Evolutionary conservation across 1,140 invertebrate species (phyloP), one percentile per base, ranked within the genome.

Genomic region (Drosophila micromelanica): DNA sequence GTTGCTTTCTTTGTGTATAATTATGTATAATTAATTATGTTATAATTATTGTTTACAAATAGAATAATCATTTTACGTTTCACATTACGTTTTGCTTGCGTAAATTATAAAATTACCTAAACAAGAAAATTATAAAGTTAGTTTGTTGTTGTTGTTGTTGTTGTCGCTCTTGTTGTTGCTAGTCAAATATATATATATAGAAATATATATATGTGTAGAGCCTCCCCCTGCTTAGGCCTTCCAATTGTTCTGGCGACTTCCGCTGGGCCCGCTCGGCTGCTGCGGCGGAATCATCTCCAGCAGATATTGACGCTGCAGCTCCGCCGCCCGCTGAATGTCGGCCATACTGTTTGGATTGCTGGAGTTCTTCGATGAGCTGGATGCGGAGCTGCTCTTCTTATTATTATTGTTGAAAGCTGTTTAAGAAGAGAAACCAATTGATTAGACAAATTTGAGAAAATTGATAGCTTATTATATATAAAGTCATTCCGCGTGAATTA

Each of bases 241-340:
- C 91, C 91, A 92, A 60, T 92, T 92, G 61, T 92, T 92, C 64
- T 92, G 91, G 61, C 91, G 91, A 86, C 85, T 92, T 20, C 81
- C 91, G 51, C 89, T 89, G 32, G 89, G 73, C 45, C 87, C 90
- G 40, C 90, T 91, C 15, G 82, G 86, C 64, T 92, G 91, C 60
- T 91, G 94, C 11, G 97, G 97, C n/a, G 97, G 97, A 80, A 99
- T 98, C 97, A 99, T 98, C 92, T 99, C 98, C 27, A 99, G 94
- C 72, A 99, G 94, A 94, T 98, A 99, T 93, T 99, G 98, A 48
- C 98, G 94, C 92, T 99, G 98, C 45, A 98, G 93, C 90, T 99
- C 98, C 12, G 96, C 96, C 49, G 96, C 95, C 79, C 96, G 93
- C 91, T 97, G 96, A 77, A 97, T 93, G 64, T 97, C 96, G 0